Evolutionary conservation across 1,140 invertebrate genomes (phyloP), one percentile per base, ranked within the genome.

Genomic region (Pseudoatta argentina): DNA sequence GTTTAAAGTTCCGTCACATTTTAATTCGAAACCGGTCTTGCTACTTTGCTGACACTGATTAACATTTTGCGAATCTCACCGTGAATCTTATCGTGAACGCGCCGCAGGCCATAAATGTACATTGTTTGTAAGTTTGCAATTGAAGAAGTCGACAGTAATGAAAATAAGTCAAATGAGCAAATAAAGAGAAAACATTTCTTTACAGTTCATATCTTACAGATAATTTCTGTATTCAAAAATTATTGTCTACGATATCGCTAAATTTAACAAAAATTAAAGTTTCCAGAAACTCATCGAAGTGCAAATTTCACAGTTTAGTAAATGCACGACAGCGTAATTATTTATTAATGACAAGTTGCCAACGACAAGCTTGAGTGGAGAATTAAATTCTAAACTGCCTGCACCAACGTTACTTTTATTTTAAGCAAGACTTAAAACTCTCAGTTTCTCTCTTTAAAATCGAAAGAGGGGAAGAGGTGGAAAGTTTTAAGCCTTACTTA

Each of bases 1-100:
- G 66, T 67, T 89, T 89, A 81, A 89, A 78, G 39, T 89, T 87
- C 64, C 75, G 14, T 87, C 79, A 87, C 88, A 86, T 90, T 90
- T 90, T 85, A 81, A 90, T 90, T 77, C 79, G 51, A 64, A 55
- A 71, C 59, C 39, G 59, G 57, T 63, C 24, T 4, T 12, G 73
- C 86, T 79, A 67, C 87, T 24, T 24, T 51, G 39, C 12, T 6
- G 53, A 66, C 71, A 48, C 1, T 6, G 6, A n/a, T 64, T 88
- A 59, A 78, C 73, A 72, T 51, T 76, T 51, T 76, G 51, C 27
- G 67, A 72, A 66, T 79, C 59, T 18, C n/a, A 10, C 16, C 57
- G 48, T 21, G 67, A 72, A 66, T 75, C 53, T 21, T 16, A 14
- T n/a, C 48, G 87, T 24, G 63, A 83, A 59, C 83, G 12, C 12